Percentiles rank a stretch among this genome's conserved stretches.
Evolutionary conservation across 2,797 vertebrate genomes (phyloP).

Genomic region (Diplodus puntazzo): DNA sequence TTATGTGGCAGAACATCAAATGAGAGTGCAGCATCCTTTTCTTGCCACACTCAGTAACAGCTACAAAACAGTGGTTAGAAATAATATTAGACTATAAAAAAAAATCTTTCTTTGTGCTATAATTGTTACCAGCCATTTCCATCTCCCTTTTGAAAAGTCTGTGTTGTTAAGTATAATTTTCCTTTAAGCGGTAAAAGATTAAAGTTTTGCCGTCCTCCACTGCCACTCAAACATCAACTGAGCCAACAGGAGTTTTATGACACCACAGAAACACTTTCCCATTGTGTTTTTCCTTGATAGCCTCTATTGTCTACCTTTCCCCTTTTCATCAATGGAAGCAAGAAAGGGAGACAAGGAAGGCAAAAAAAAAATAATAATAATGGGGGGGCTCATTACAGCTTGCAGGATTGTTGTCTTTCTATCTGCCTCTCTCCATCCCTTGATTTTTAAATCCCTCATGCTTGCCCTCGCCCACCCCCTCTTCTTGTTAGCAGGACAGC

Average conservation of each 20-base stretch:
- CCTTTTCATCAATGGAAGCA: conserved; percentile 56
- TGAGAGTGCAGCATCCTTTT: neutral
- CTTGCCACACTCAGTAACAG: conserved; percentile 1
- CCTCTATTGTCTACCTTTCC: conserved; percentile 61
- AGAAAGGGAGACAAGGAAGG: conserved; percentile 30
- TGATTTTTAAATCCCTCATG: conserved; percentile 64
- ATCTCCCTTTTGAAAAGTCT: conserved; percentile 26
- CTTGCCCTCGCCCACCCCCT: conserved; percentile 21
- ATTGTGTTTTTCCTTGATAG: conserved; percentile 68
- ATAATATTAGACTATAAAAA: conserved; percentile 4
- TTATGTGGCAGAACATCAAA: neutral
- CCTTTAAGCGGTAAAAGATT: conserved; percentile 45
- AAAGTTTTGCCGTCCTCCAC: conserved; percentile 39
- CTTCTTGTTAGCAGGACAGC: conserved; percentile 69
- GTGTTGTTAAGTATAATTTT: conserved; percentile 39
- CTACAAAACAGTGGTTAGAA: neutral
- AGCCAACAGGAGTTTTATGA: conserved; percentile 53
- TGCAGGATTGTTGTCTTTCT: conserved; percentile 68
- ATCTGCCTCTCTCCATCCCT: conserved; percentile 57
- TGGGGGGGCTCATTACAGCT: conserved; percentile 63
- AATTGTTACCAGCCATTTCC: conserved; percentile 22
- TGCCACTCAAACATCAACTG: conserved; percentile 52
- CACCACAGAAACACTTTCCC: conserved; percentile 47
- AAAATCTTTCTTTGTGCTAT: conserved; percentile 7
- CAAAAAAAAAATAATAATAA: neutral